Evolutionary conservation across 2,888 invertebrate genomes (phyloP).

Genomic region (Philonicus albiceps): DNA sequence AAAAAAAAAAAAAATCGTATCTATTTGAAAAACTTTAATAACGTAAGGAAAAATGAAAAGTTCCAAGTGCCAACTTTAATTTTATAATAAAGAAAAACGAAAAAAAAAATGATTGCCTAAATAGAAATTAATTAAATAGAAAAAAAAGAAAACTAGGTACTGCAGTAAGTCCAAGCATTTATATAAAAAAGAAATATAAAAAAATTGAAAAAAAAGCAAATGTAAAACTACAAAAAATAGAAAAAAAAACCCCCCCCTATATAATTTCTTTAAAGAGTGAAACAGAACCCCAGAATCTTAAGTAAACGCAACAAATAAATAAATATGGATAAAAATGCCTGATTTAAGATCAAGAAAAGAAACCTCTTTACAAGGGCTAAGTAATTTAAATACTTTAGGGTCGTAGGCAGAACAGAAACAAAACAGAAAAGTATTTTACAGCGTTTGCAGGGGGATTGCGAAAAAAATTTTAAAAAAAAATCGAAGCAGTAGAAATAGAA

Average conservation of each 20-base stretch:
- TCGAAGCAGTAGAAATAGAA: not conserved
- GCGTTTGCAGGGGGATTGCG: not conserved
- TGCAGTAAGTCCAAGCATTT: not conserved
- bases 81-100: constrained; percentile 7
- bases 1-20: no score
- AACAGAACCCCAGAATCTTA: not conserved
- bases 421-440: not conserved
- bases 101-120: not conserved
- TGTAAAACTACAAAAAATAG: not conserved
- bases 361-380: not conserved
- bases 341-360: no score
- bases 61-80: constrained; percentile 39
- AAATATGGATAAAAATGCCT: no score
- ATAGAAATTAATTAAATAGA: not conserved
- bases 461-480: not conserved
- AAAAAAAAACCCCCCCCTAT: not conserved
- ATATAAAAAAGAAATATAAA: not conserved
- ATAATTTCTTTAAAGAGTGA: not conserved
- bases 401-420: no score
- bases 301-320: not conserved
- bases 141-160: not conserved
- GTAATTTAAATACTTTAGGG: no score
- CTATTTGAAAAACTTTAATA: not conserved
- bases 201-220: not conserved
- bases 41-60: not conserved